phyloP scores from a whole-genome alignment of 2,113 vertebrate species.

The Erinaceus europaeus region DNA sequence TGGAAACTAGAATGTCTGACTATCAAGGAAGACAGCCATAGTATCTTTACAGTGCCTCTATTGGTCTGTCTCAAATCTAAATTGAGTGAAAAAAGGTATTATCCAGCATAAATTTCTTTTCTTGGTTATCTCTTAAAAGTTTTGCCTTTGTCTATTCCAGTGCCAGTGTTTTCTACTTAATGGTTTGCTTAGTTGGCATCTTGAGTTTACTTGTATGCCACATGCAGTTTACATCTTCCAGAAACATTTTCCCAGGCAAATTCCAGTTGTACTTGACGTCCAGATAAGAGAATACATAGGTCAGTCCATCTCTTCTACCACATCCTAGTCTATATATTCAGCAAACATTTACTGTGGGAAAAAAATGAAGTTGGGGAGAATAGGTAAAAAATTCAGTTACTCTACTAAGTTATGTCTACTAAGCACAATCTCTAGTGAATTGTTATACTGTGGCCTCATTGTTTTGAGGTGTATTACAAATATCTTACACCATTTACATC shows the following conservation, averaged over 20 bases:
- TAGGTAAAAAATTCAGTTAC: slow-evolving; percentile 22
- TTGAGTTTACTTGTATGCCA: slow-evolving; percentile 58
- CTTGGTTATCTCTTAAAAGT: slow-evolving; percentile 55
- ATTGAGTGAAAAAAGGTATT: slow-evolving; percentile 61
- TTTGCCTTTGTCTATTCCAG: slow-evolving; percentile 68
- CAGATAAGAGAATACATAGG: not conserved
- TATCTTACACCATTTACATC: slow-evolving; percentile 47
- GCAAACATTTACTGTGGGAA: slow-evolving; percentile 55
- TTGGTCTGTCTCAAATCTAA: slow-evolving; percentile 70
- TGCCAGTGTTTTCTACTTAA: slow-evolving; percentile 73
- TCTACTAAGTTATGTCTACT: slow-evolving; percentile 46
- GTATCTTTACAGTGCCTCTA: slow-evolving; percentile 69
- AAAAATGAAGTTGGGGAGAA: slow-evolving; percentile 51
- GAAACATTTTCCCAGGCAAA: slow-evolving; percentile 54
- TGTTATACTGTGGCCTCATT: slow-evolving; percentile 44
- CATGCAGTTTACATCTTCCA: slow-evolving; percentile 63
- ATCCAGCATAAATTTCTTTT: slow-evolving; percentile 59
- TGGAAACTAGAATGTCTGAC: slow-evolving; percentile 69
- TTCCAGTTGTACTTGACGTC: slow-evolving; percentile 61
- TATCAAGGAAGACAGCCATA: slow-evolving; percentile 73
- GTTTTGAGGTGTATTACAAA: slow-evolving; percentile 41
- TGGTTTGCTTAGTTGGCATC: slow-evolving; percentile 70
- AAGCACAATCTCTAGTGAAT: slow-evolving; percentile 63
- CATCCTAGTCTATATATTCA: slow-evolving; percentile 57
- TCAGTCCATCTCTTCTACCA: slow-evolving; percentile 57